phyloP scores from a whole-genome alignment of 2,797 vertebrate genomes.

The Megalops cyprinoides region DNA sequence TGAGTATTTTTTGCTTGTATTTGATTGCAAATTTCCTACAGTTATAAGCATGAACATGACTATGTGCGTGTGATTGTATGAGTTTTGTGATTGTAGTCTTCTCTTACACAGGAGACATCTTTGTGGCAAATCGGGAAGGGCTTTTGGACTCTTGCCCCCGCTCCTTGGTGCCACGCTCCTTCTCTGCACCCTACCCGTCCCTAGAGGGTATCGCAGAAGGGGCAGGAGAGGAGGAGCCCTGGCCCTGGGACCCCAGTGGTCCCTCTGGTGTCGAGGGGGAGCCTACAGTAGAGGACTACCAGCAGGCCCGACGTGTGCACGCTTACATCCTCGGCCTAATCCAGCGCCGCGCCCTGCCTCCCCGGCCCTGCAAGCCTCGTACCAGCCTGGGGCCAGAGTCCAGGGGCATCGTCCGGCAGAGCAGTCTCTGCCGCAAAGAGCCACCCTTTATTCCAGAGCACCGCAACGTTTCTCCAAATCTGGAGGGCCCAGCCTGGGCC shows the following conservation, averaged over 20 bases:
- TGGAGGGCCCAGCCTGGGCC: slow-evolving; percentile 66
- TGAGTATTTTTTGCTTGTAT: background rate
- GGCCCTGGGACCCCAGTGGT: slow-evolving; percentile 47
- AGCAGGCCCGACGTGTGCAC: slow-evolving; percentile 68
- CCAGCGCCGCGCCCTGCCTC: slow-evolving; percentile 70
- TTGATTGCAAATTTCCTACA: too few relatives aligned
- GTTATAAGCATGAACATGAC: background rate
- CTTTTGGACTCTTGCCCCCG: slow-evolving; percentile 48
- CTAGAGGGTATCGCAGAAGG: slow-evolving; percentile 69
- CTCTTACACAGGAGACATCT: slow-evolving; percentile 62
- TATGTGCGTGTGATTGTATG: slow-evolving; percentile 17
- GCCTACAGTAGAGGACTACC: slow-evolving; percentile 57
- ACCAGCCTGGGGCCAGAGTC: slow-evolving; percentile 71
- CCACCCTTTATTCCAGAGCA: slow-evolving; percentile 56
- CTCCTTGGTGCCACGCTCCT: slow-evolving; percentile 78
- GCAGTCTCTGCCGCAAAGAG: slow-evolving; percentile 73
- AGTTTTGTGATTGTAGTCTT: background rate
- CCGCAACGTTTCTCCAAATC: slow-evolving; percentile 55
- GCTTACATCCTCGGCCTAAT: slow-evolving; percentile 81
- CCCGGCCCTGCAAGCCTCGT: slow-evolving; percentile 74
- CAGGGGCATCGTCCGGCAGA: slow-evolving; percentile 69
- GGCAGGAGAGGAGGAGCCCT: slow-evolving; percentile 47
- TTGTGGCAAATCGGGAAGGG: slow-evolving; percentile 61
- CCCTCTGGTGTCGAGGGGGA: slow-evolving; percentile 40
- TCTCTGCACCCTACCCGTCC: slow-evolving; percentile 82